Base-by-base conservation (phyloP, 2,888 invertebrate genomes). In the Hydraecia micacea region DNA sequence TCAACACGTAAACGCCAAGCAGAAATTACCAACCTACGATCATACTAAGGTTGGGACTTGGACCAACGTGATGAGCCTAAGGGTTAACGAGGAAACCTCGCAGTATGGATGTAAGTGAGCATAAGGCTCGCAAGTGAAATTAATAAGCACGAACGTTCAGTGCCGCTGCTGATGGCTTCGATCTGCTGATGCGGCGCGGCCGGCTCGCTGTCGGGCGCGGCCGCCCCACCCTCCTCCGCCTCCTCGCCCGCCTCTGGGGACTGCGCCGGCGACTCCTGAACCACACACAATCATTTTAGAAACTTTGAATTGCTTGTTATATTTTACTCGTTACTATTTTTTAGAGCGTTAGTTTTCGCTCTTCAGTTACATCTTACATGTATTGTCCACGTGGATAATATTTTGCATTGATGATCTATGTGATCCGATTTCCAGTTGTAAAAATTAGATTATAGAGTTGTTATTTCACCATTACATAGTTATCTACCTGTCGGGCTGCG, bases 81-180 rank as follows among this genome's bases (percentile, higher is more conserved):
- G 15, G 15, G 25, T 25, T 55, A 25, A 21, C 36, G 11, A 39
- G 36, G 39, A 49, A 70, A 21, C 13, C n/a, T 58, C 18, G 11
- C 36, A 58, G 11, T 55, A n/a, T 36, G 36, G 9, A 18, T 55
- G 9, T 52, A 36, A 70, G 52, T n/a, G 25, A 55, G 52, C 69
- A 6, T 15, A 18, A 6, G 28, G 25, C 25, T 39, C 69, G 28
- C 5, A n/a, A 75, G 21, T 58, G 28, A 25, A 70, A 74, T n/a
- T 32, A n/a, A 55, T 46, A 39, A n/a, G 58, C 21, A 75, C 84
- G 21, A 28, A 97, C 97, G 97, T 89, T 98, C 98, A 36, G 98
- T 97, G 89, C 98, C 98, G 91, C 98, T 98, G 93, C 98, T 98
- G 86, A 98, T 98, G 73, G 98, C 98, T 92, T 98, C 97, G 81